A percentile compares a stretch with the other conserved stretches of the same genome.
These are phyloP conservation scores for Cosmopolites sordidus DNA, from an alignment of 2,888 invertebrate species.

Conservation along the genomic window DNA sequence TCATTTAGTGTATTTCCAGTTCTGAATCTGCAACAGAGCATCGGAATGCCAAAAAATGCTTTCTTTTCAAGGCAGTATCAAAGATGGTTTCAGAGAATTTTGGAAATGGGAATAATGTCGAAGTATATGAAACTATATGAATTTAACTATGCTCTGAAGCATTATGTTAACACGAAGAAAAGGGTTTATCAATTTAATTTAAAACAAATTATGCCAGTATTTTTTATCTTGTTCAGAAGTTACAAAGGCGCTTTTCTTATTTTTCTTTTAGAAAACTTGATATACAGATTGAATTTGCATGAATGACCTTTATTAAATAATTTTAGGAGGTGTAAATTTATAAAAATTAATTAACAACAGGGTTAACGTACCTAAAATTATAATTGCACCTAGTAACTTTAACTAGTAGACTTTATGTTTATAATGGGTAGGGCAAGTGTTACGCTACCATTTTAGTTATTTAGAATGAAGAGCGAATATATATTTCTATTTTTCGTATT, in stretches of 20 bases:
- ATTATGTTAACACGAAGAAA: slow-evolving; percentile 14
- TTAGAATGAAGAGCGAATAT: too few species aligned
- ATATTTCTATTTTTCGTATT: too few species aligned
- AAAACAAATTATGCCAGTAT: slow-evolving; percentile 6
- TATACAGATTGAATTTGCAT: too few species aligned
- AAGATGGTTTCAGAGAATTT: slow-evolving; percentile 9
- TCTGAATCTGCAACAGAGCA: slow-evolving; percentile 1
- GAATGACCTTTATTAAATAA: too few species aligned
- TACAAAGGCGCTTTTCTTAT: not conserved
- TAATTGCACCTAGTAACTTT: too few species aligned
- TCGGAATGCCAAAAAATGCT: slow-evolving; percentile 10
- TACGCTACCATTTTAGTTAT: too few species aligned
- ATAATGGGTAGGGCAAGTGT: too few species aligned
- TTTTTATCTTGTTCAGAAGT: slow-evolving; percentile 2
- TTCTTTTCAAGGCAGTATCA: slow-evolving; percentile 7
- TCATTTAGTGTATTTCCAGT: slow-evolving; percentile 14
- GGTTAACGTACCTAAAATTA: too few species aligned
- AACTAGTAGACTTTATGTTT: too few species aligned
- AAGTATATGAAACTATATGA: slow-evolving; percentile 12
- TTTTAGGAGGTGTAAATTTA: too few species aligned
- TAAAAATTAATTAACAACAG: too few species aligned
- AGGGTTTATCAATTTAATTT: slow-evolving; percentile 4
- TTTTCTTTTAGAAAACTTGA: slow-evolving; percentile 1
- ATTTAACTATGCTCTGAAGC: slow-evolving; percentile 9
- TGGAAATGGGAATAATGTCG: slow-evolving; percentile 16